Evolutionary conservation across 2,888 invertebrate genomes (phyloP), one percentile per base, ranked within the genome.

Genomic region (Crioceris asparagi): DNA sequence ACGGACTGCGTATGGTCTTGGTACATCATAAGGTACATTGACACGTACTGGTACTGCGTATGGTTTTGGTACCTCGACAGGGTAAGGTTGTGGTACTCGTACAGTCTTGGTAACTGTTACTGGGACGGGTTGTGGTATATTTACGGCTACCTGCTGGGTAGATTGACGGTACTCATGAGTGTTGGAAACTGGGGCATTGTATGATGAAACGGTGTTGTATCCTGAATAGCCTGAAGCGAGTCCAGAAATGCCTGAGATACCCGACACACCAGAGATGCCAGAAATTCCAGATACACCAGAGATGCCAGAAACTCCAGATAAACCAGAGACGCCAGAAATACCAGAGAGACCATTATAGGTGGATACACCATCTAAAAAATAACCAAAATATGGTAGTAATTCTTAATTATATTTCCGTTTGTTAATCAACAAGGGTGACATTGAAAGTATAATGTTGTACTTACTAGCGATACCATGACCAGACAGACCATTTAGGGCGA

Each of bases 81-180:
- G 50, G 44, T 56, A 52, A 12, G 49, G 49, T 29, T 45, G 47
- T 18, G 49, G 49, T 30, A 49, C 49, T 16, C 35, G 29, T 12
- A 48, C 41, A 14, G 37, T 38, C 21, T 33, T 47, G 17, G 41
- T 45, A 6, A 47, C 38, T 17, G 45, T 32, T 5, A 47, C 46
- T 31, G 48, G 49, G 17, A 46, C 43, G 8, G 51, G 51, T 36
- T 48, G 33, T 7, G 45, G 43, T 19, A 47, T 42, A 1, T 39
- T 14, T 32, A 47, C 45, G 6, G 43, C 38, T 18, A 45, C 43
- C 11, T 36, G 37, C 26, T 47, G 41, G 31, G 23, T 47, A 23
- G 39, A 16, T n/a, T 41, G 36, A 8, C 40, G 41, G 26, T 34
- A 26, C 26, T 43, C 35, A 26, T 43, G 39, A 8, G 35, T 38